Conservation (phyloP, 2,888 invertebrate species). For the Melinaea marsaeus region DNA sequence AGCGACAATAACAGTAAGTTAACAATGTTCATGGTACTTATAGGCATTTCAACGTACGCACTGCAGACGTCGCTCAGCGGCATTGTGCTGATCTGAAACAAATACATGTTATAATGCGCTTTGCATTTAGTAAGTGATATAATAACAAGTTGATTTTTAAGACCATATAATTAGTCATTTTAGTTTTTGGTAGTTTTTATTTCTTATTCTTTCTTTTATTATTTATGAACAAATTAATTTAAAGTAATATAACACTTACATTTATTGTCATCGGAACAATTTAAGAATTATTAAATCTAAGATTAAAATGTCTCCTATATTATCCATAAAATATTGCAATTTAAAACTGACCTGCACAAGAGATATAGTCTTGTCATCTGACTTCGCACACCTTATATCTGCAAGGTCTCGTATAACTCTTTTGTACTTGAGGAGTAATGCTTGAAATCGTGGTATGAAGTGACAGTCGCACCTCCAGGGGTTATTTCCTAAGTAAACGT, state of each 20-base stretch:
- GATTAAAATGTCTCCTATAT: no score
- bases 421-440: constrained; percentile 82
- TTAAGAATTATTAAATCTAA: no score
- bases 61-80: constrained; percentile 83
- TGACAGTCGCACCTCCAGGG: constrained; percentile 91
- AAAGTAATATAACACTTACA: no score
- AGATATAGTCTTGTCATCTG: constrained; percentile 80
- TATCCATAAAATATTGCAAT: no score
- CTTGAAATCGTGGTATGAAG: constrained; percentile 87
- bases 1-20: constrained; percentile 83
- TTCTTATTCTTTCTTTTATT: no score
- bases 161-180: no score
- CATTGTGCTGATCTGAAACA: constrained; percentile 82
- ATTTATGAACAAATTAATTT: no score
- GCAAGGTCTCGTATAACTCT: constrained; percentile 82
- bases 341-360: constrained; percentile 72
- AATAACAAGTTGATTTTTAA: no score
- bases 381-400: constrained; percentile 83
- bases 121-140: no score
- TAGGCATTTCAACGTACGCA: constrained; percentile 61
- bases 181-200: no score
- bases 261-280: no score
- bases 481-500: constrained; percentile 84
- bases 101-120: constrained; percentile 5
- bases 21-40: constrained; percentile 84